Base-by-base conservation (phyloP, 2,113 vertebrate genomes). In the Circaetus gallicus region DNA sequence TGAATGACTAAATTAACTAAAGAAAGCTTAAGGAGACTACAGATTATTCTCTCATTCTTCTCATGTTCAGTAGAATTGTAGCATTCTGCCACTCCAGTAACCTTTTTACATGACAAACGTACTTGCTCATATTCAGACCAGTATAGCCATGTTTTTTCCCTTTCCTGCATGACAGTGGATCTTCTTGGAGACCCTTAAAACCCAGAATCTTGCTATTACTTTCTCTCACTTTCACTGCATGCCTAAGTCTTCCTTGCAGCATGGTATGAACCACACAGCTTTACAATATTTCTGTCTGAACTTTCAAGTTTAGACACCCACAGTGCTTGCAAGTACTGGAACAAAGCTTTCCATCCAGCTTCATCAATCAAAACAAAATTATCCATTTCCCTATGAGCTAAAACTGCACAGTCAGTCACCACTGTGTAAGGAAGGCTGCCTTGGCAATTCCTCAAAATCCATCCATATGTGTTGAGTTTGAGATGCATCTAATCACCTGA, bases 361-460 rank as follows among this genome's bases (percentile, higher is more conserved):
- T 96, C 88, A 97, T 95, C 90, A 86, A 73, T 94, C 96, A 96
- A 95, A 93, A 86, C 67, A 93, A 89, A 95, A 89, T 91, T 94
- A 90, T 53, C 47, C 74, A 90, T 88, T 95, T 93, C 90, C 80
- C 89, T 71, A 61, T 71, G 50, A 49, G 38, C 29, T 67, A 78
- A 74, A 93, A 72, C 42, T 69, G 66, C 77, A 81, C 22, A 66
- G 31, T 76, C 91, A 89, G 69, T 70, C 58, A 77, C 55, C 82
- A 10, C 20, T 42, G 71, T 45, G 72, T 86, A 63, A 20, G 49
- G 58, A 93, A 79, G 79, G 50, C 28, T 65, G 24, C 63, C 59
- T 65, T 74, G 77, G 31, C 52, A 78, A 19, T 28, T 42, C n/a
- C 29, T 53, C 66, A 69, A 77, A 63, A 79, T 28, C 58, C 28